Evolutionary conservation across 1,140 invertebrate genomes (phyloP), one percentile per base, ranked within the genome.

Genomic region (Leptonema lineaticorne): DNA sequence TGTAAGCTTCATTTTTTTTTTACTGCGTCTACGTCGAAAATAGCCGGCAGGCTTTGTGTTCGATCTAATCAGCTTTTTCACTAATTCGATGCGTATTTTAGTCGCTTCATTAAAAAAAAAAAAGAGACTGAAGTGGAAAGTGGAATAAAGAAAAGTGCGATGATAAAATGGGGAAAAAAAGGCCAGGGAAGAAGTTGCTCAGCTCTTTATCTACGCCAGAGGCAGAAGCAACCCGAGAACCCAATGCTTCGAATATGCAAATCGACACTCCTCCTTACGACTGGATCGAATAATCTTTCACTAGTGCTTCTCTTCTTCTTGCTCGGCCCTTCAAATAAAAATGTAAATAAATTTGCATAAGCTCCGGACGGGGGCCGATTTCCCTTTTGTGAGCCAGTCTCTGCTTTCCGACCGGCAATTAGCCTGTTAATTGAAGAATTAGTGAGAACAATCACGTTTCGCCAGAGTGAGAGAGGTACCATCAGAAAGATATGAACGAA

Each of bases 351-450:
- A 72, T 71, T 71, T 66, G 63, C 70, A 67, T 69, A 60, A 66
- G 50, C 41, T 65, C 58, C 45, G 26, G 59, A 58, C 14, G 41
- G 65, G 20, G 56, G 56, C 14, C 16, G 29, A 20, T 29, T 27
- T 57, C 48, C 28, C 59, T 56, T 64, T 64, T 48, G 27, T 30
- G 5, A 45, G 16, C 5, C 26, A n/a, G 7, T 14, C 45, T n/a
- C 18, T 41, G 59, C n/a, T 68, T 53, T 56, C 63, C 53, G 63
- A 22, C 28, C 57, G 58, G 68, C 71, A 72, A 72, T 72, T 72
- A 72, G 67, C 67, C 64, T 72, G 71, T 72, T 72, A 72, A 72
- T 72, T 72, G 71, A 69, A 69, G 71, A 72, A 72, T 72, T 72
- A 72, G 68, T 64, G 68, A 68, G 71, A 69, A 69, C 67, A 72